These are phyloP conservation scores for Cephus cinctus DNA, from an alignment of 1,140 invertebrate species.

Conservation along the genomic window DNA sequence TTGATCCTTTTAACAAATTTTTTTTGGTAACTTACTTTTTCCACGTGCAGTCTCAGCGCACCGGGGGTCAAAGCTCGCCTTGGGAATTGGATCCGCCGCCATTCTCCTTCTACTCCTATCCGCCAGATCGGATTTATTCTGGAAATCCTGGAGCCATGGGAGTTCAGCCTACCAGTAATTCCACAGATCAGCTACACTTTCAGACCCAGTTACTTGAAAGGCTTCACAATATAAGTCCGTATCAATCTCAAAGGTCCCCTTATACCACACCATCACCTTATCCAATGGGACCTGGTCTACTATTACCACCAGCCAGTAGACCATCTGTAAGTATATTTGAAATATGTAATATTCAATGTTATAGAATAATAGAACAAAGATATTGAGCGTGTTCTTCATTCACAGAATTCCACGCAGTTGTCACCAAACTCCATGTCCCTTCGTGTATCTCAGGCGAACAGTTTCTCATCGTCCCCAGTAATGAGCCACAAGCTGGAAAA, in stretches of 20 bases:
- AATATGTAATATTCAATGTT: too few relatives aligned
- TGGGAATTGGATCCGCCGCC: slow-evolving; percentile 46
- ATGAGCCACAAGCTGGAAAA: slow-evolving; percentile 41
- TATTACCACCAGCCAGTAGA: slow-evolving; percentile 37
- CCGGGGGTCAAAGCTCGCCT: slow-evolving; percentile 42
- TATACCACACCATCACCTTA: slow-evolving; percentile 45
- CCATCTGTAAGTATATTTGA: slow-evolving; percentile 40
- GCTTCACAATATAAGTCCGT: slow-evolving; percentile 57
- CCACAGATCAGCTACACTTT: slow-evolving; percentile 52
- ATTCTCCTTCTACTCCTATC: slow-evolving; percentile 41
- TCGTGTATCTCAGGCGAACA: slow-evolving; percentile 46
- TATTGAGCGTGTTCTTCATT: too few relatives aligned
- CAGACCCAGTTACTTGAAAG: slow-evolving; percentile 61
- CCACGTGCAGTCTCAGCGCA: slow-evolving; percentile 28
- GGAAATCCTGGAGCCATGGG: slow-evolving; percentile 30
- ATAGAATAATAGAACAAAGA: too few relatives aligned
- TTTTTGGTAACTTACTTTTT: not conserved
- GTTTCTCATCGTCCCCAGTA: slow-evolving; percentile 49
- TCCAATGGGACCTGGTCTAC: slow-evolving; percentile 31
- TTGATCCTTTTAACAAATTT: too few relatives aligned
- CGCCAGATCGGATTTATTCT: slow-evolving; percentile 37
- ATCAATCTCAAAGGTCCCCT: slow-evolving; percentile 44
- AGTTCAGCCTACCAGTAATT: slow-evolving; percentile 23
- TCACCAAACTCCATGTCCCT: slow-evolving; percentile 40
- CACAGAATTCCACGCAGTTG: slow-evolving; percentile 39